A percentile compares a stretch with the other conserved stretches of the same genome.
Conservation (phyloP, 2,113 vertebrate species). For the Rissa tridactyla region DNA sequence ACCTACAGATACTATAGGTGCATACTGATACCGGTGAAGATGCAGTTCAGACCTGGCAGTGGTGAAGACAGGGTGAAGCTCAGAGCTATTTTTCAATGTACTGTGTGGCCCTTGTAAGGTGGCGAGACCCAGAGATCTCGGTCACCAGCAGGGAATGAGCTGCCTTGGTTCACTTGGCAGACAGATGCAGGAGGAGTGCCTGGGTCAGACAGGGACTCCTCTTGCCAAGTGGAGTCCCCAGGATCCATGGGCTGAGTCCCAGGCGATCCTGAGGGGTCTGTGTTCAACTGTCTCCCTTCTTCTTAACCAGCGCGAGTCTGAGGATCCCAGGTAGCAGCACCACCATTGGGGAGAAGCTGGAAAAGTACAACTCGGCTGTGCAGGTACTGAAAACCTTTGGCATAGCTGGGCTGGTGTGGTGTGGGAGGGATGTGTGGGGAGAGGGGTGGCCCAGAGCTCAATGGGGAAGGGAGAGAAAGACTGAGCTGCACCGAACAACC, state of each 20-base stretch:
- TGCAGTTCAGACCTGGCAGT: background rate
- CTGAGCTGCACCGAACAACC: background rate
- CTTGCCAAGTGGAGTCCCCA: background rate
- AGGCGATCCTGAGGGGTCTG: background rate
- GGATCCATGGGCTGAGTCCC: background rate
- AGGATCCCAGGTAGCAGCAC: slow-evolving; percentile 78
- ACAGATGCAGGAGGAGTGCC: background rate
- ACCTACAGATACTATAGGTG: background rate
- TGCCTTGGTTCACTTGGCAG: background rate
- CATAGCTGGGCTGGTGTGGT: accelerated
- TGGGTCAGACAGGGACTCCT: background rate
- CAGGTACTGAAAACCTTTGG: slow-evolving; percentile 72
- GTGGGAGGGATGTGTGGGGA: background rate
- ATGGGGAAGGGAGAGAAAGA: background rate
- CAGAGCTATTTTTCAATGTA: background rate
- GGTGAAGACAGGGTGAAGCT: background rate
- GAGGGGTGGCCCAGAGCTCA: background rate
- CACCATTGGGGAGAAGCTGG: slow-evolving; percentile 87
- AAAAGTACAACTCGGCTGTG: slow-evolving; percentile 83
- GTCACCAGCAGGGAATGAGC: background rate
- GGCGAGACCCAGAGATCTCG: background rate
- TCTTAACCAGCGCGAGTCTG: slow-evolving; percentile 76
- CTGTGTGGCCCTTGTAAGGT: background rate
- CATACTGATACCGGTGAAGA: accelerated
- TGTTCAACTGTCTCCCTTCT: background rate